phyloP scores from a whole-genome alignment of 92 coral and sea anemone genomes.

The Parazoanthus darwini region DNA sequence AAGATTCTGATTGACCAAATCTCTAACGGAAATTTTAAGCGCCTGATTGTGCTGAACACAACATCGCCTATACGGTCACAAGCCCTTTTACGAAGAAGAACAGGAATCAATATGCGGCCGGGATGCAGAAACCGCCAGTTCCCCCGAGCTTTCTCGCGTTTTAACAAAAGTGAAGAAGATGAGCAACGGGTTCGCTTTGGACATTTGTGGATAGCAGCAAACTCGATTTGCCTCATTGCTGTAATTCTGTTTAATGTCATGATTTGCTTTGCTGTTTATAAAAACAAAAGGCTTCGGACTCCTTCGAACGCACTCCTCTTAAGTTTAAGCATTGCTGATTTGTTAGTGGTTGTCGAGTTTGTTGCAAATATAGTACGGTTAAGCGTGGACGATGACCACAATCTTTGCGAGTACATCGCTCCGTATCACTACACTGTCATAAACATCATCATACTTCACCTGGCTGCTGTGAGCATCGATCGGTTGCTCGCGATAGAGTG shows the following conservation, averaged over 20 bases:
- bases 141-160: not conserved
- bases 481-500: constrained; percentile 38
- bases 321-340: constrained; percentile 22
- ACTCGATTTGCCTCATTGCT: not conserved
- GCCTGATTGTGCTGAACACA: not conserved
- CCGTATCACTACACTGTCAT: constrained; percentile 17
- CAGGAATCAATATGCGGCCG: not conserved
- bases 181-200: not conserved
- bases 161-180: not conserved
- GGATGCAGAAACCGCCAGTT: not conserved
- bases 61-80: not conserved
- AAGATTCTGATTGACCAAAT: not conserved
- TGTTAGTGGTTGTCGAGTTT: not conserved
- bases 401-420: not conserved
- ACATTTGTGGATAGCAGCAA: not conserved
- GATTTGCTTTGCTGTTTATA: constrained; percentile 26
- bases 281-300: constrained; percentile 24
- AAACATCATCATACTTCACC: constrained; percentile 7
- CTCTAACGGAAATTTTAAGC: not conserved
- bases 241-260: constrained; percentile 15
- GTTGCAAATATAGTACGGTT: not conserved
- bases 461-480: constrained; percentile 39
- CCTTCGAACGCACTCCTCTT: constrained; percentile 29
- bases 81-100: not conserved
- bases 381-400: not conserved